Evolutionary conservation across 2,797 vertebrate species (phyloP).

Genomic region (Ambastaia sidthimunki): DNA sequence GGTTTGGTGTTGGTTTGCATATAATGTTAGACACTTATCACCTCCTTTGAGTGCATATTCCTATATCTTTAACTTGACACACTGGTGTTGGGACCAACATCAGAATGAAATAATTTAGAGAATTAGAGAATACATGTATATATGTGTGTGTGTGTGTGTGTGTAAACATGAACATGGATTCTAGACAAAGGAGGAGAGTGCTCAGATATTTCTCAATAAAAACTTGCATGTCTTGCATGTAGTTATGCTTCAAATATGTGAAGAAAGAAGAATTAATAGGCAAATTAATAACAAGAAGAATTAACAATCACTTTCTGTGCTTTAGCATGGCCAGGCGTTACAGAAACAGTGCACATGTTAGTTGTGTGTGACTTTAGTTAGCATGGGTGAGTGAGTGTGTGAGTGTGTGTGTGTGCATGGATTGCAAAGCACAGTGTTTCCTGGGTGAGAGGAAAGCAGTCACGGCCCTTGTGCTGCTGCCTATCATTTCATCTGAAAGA

Average conservation of each 20-base stretch:
- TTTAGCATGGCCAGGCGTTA: neutral
- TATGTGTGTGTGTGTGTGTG: neutral
- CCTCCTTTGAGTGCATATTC: neutral
- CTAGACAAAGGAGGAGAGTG: neutral
- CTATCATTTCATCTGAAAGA: conserved; percentile 66
- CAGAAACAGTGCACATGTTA: neutral
- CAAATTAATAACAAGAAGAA: too few relatives aligned
- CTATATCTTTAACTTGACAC: neutral
- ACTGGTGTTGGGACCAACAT: neutral
- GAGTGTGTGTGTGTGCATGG: neutral
- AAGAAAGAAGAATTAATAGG: too few relatives aligned
- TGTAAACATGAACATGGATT: neutral
- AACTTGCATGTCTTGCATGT: neutral
- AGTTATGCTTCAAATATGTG: neutral
- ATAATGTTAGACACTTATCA: neutral
- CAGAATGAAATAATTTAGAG: neutral
- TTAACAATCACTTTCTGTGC: too few relatives aligned
- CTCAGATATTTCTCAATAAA: neutral
- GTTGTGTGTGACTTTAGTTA: neutral
- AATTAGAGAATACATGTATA: too few relatives aligned
- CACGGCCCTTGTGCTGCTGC: conserved; percentile 52
- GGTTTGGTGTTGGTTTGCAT: neutral
- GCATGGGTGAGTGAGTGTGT: conserved; percentile 19
- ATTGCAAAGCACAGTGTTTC: conserved; percentile 57
- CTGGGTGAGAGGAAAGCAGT: conserved; percentile 64